These are phyloP conservation scores for Pyrgilauda ruficollis DNA, from an alignment of 2,113 vertebrate species.

Conservation along the genomic window DNA sequence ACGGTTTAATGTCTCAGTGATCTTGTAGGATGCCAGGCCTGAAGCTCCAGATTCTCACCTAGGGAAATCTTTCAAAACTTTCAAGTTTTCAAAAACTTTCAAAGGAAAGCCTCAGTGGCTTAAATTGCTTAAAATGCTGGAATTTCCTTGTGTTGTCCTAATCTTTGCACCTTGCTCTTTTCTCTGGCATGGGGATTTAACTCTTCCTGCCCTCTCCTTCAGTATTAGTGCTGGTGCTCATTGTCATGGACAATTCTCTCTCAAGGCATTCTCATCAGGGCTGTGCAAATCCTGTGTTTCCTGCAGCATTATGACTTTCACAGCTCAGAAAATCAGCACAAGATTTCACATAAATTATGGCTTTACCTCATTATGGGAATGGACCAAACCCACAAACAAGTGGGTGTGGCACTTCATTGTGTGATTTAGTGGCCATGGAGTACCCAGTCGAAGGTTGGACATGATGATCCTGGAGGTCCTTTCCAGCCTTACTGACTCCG, in stretches of 20 bases:
- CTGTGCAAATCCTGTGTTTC: neutral
- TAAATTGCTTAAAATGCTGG: neutral
- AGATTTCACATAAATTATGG: neutral
- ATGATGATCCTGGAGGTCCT: neutral
- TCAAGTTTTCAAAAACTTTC: neutral
- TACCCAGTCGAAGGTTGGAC: neutral
- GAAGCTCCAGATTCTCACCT: neutral
- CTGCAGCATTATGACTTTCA: neutral
- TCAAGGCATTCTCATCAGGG: neutral
- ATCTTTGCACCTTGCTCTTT: neutral
- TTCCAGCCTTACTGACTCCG: neutral
- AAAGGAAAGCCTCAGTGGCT: neutral
- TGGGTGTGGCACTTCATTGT: neutral
- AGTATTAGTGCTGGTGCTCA: neutral
- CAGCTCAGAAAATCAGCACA: neutral
- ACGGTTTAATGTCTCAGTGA: accelerated
- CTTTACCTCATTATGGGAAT: neutral
- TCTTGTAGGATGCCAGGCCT: no score
- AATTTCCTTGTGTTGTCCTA: neutral
- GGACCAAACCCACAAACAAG: neutral
- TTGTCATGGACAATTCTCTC: neutral
- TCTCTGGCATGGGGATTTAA: neutral
- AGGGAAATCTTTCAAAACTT: neutral
- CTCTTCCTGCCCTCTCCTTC: neutral
- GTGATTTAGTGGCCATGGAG: neutral